Evolutionary conservation across 2,888 invertebrate genomes (phyloP).

Genomic region (Eustalomyia histrio): DNA sequence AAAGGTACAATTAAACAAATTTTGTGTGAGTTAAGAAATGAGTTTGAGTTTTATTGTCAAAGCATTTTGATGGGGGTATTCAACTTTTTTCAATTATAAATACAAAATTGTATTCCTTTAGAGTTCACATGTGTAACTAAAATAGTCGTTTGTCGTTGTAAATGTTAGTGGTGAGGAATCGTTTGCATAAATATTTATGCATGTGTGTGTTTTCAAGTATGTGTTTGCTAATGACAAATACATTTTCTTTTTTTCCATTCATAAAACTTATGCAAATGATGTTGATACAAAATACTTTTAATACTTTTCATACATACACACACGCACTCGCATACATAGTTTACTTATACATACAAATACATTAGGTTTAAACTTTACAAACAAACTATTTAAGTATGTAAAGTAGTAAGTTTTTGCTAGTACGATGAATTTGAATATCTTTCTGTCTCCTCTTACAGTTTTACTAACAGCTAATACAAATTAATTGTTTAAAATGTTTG

Average conservation of each 20-base stretch:
- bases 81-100: too few relatives aligned
- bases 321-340: not conserved
- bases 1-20: too few relatives aligned
- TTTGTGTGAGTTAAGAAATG: too few relatives aligned
- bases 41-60: too few relatives aligned
- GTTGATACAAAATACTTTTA: conserved; percentile 27
- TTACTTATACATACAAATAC: not conserved
- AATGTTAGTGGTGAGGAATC: not conserved
- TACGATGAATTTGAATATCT: not conserved
- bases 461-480: conserved; percentile 13
- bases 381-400: not conserved
- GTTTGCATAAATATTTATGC: conserved; percentile 4
- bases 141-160: not conserved
- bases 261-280: conserved; percentile 47
- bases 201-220: not conserved
- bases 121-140: not conserved
- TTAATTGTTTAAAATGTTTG: conserved; percentile 46
- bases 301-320: conserved; percentile 6
- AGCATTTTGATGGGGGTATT: too few relatives aligned
- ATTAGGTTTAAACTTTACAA: not conserved
- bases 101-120: not conserved
- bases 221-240: conserved; percentile 42
- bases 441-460: not conserved
- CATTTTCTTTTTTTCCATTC: conserved; percentile 12
- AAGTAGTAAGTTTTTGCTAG: not conserved